Evolutionary conservation across 2,888 invertebrate genomes (phyloP).

Genomic region (Diaprepes abbreviatus): DNA sequence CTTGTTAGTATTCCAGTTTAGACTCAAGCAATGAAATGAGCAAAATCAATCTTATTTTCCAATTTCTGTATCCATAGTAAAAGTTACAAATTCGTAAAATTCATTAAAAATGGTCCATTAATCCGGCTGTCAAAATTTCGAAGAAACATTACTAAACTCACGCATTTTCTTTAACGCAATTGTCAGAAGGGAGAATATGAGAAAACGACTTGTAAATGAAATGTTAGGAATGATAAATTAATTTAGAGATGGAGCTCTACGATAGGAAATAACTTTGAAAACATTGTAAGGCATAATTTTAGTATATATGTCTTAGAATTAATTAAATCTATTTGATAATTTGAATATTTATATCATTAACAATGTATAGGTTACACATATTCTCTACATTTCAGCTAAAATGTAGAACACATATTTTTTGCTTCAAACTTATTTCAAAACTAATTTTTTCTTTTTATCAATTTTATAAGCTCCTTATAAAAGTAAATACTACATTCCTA

Average conservation of each 20-base stretch:
- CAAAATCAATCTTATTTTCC: constrained; percentile 22
- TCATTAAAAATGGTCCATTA: constrained; percentile 43
- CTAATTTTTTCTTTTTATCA: too few relatives aligned
- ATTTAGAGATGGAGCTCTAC: background rate
- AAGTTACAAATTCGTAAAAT: constrained; percentile 21
- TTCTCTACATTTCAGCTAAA: too few relatives aligned
- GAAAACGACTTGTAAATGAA: constrained; percentile 3
- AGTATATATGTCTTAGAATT: background rate
- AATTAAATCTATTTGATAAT: too few relatives aligned
- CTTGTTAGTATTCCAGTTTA: constrained; percentile 15
- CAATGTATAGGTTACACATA: too few relatives aligned
- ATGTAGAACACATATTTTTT: too few relatives aligned
- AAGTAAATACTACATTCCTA: too few relatives aligned
- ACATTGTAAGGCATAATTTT: background rate
- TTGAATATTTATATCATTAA: too few relatives aligned
- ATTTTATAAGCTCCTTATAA: too few relatives aligned
- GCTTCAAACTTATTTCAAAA: too few relatives aligned
- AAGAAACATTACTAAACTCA: constrained; percentile 14
- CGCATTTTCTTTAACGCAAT: constrained; percentile 23
- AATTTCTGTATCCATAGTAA: constrained; percentile 12
- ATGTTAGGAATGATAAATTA: constrained; percentile 4
- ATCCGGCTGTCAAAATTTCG: constrained; percentile 39
- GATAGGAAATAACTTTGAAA: background rate
- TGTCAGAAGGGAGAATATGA: background rate
- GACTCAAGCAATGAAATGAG: constrained; percentile 7